Evolutionary conservation across 2,888 invertebrate genomes (phyloP).

Genomic region (Liodrosophila aerea): DNA sequence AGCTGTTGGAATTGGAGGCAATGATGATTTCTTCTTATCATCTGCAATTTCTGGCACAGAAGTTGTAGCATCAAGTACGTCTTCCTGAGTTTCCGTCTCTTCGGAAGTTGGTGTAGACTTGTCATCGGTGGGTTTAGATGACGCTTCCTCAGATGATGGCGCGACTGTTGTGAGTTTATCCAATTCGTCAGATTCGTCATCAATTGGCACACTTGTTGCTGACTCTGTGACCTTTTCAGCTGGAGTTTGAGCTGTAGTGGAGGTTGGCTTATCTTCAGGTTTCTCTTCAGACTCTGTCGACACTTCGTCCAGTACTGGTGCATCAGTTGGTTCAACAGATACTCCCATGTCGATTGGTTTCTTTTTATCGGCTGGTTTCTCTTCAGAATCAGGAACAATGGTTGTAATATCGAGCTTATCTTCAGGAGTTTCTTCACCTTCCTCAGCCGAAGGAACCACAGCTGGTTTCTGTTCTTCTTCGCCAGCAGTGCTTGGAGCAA

Average conservation of each 20-base stretch:
- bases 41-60: too few relatives aligned
- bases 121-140: constrained; percentile 36
- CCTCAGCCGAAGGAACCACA: constrained; percentile 25
- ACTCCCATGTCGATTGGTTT: constrained; percentile 27
- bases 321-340: constrained; percentile 27
- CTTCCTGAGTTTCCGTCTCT: constrained; percentile 19
- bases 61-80: constrained; percentile 12
- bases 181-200: constrained; percentile 24
- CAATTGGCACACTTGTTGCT: constrained; percentile 30
- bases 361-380: constrained; percentile 17
- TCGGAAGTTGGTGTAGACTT: constrained; percentile 30
- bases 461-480: constrained; percentile 27
- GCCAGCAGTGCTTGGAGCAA: constrained; percentile 22
- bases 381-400: constrained; percentile 18
- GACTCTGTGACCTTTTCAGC: constrained; percentile 39
- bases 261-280: constrained; percentile 31
- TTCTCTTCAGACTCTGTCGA: constrained; percentile 50
- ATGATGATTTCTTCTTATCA: constrained; percentile 6
- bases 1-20: constrained; percentile 3
- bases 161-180: constrained; percentile 42
- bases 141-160: constrained; percentile 25
- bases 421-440: constrained; percentile 28
- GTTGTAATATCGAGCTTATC: constrained; percentile 31
- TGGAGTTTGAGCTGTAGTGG: constrained; percentile 36
- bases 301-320: constrained; percentile 28